Evolutionary conservation across 2,888 invertebrate genomes (phyloP), one percentile per base, ranked within the genome.

Genomic region (Cataglyphis livida): DNA sequence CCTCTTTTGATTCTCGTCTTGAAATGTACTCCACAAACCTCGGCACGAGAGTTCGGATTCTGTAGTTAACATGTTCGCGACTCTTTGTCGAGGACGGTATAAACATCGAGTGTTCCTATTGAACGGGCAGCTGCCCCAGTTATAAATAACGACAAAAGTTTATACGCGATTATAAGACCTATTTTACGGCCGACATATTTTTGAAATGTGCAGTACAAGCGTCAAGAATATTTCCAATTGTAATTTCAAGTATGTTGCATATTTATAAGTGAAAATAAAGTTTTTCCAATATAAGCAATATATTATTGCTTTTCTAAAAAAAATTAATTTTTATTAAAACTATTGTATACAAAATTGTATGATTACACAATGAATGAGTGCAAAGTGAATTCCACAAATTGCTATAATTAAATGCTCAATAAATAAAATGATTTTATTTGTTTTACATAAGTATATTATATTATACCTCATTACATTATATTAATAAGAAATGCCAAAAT

Each of bases 81-180:
- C 54, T 66, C 76, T 76, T 32, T 78, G 38, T 54, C 9, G 54
- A 78, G 41, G 9, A 59, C n/a, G 41, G 71, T 64, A 65, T 57
- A 68, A 66, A 57, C 21, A 48, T 73, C 21, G 25, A 32, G 21
- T 59, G 59, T 7, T 44, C 35, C 21, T 73, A 79, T 79, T 74
- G 59, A 79, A 73, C 59, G 18, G 54, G 12, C 35, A 74, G 59
- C 44, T 79, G 44, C 44, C 28, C 54, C 12, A 73, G 59, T 79
- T 73, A 79, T 79, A 74, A 79, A 79, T 79, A 79, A 74, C 41
- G 74, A 73, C 44, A 21, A 73, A 78, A 78, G 78, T 78, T 78
- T 78, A 78, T 73, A 71, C 18, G 12, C 21, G 41, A 78, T 78
- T 73, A 73, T 78, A 78, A 78, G 44, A 78, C 32, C 57, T 41